These are phyloP conservation scores for Noctua fimbriata DNA, from an alignment of 2,888 invertebrate species.

Conservation along the genomic window DNA sequence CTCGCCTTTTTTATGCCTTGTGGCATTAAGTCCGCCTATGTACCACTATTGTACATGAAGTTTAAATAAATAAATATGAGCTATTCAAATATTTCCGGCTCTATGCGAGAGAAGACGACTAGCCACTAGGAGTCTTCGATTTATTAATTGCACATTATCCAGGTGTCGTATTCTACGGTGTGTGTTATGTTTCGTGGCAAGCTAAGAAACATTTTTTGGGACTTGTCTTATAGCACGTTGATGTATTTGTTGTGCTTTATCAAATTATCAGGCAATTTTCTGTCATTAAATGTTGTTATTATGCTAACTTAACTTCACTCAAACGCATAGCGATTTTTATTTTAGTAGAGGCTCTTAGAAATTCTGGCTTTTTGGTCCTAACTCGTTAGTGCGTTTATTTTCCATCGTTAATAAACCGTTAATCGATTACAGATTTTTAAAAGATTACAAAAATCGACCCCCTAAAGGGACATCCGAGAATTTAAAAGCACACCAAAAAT, in stretches of 20 bases:
- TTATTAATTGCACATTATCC: not conserved
- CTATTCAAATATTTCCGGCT: not conserved
- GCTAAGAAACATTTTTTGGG: not conserved
- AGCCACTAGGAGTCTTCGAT: not conserved
- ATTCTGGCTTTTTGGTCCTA: not conserved
- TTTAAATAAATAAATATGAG: no score
- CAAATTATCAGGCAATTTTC: not conserved
- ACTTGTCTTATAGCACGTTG: not conserved
- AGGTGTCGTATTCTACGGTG: not conserved
- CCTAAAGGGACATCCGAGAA: not conserved
- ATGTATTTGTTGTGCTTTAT: not conserved
- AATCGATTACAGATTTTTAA: not conserved
- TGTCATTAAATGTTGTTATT: not conserved
- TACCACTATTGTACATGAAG: no score
- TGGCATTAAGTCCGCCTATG: no score
- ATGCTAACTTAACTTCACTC: not conserved
- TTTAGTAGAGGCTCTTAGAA: not conserved
- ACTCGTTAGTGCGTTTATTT: not conserved
- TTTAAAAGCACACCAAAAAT: not conserved
- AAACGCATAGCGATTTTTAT: not conserved
- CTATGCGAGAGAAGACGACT: not conserved
- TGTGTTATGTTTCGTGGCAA: not conserved
- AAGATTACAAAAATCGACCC: not conserved
- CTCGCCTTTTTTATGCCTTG: no score
- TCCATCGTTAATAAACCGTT: not conserved